Evolutionary conservation across 2,797 vertebrate species (phyloP), one percentile per base, ranked within the genome.

Genomic region (Premnoplex brunnescens): DNA sequence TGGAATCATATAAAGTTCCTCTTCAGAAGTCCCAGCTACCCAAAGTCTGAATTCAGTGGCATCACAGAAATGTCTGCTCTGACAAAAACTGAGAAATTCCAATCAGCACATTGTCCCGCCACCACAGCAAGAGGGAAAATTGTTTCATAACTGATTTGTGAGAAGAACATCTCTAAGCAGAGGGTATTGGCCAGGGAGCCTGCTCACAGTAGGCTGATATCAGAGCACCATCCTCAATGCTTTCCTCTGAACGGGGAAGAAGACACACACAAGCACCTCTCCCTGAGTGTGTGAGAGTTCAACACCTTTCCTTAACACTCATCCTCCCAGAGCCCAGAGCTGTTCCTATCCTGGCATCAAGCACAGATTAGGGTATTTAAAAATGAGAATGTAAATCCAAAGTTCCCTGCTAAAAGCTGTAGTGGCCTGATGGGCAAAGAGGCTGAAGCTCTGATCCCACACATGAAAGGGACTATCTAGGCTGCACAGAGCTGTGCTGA

Each of bases 381-480:
- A 78, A 90, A 46, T 1, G 10, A 32, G 21, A 79, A 37, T 1
- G 1, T 46, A 75, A 62, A 66, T 48, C 20, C 54, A 26, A 62
- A 86, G 2, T 59, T 85, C 19, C 43, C 48, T 22, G 20, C 58
- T 80, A 51, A 64, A 88, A 78, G 24, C 19, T 0, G 0, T 16
- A 26, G 43, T 9, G 6, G 46, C 64, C 43, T 44, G 64, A 44
- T n/a, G 0, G 0, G 62, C 0, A 0, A 69, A 48, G 62, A 62
- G 49, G 43, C 43, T 77, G 56, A 71, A 54, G 10, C 19, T 80
- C 85, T 77, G 68, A 75, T 72, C 72, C 66, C 1, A 0, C 13
- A 43, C 76, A 85, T 69, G 64, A 80, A 89, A 93, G 60, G 58
- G 12, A 54, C 63, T 16, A 1, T 23, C 67, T 77, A 2, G 3